These are phyloP conservation scores for Chaetophractus vellerosus DNA, from an alignment of 2,797 vertebrate species.

Conservation along the genomic window DNA sequence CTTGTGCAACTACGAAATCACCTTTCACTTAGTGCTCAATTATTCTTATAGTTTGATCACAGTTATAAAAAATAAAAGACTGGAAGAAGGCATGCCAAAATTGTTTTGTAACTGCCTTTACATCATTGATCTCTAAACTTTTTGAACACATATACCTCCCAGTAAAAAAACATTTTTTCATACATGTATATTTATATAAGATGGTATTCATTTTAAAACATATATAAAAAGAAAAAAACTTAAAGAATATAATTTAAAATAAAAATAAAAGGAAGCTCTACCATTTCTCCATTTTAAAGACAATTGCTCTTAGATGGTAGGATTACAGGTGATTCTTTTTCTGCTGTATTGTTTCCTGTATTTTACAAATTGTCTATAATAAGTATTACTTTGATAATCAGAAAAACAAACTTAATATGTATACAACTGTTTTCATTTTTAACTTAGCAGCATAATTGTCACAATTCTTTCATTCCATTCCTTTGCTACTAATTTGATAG, in stretches of 20 bases:
- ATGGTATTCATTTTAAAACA: constrained; percentile 60
- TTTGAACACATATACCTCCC: not conserved
- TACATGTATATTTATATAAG: constrained; percentile 6
- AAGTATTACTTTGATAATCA: constrained; percentile 47
- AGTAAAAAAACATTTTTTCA: constrained; percentile 29
- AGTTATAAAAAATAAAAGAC: not conserved
- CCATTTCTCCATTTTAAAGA: not conserved
- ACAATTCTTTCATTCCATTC: constrained; percentile 22
- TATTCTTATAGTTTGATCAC: not conserved
- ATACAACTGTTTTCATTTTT: constrained; percentile 51
- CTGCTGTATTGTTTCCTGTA: not conserved
- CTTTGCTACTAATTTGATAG: constrained; percentile 29
- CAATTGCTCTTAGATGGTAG: not conserved
- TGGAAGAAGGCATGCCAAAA: not conserved
- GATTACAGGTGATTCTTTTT: not conserved
- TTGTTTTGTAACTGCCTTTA: not conserved
- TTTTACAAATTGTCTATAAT: constrained; percentile 37
- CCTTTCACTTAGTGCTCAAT: not conserved
- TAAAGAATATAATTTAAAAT: constrained; percentile 30
- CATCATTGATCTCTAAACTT: not conserved
- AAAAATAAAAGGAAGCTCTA: not conserved
- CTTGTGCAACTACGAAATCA: not conserved
- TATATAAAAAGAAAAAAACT: not conserved
- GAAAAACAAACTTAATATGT: constrained; percentile 4
- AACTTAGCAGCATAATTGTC: not conserved